Evolutionary conservation across 2,888 invertebrate species (phyloP), one percentile per base, ranked within the genome.

Genomic region (Cheilosia urbana): DNA sequence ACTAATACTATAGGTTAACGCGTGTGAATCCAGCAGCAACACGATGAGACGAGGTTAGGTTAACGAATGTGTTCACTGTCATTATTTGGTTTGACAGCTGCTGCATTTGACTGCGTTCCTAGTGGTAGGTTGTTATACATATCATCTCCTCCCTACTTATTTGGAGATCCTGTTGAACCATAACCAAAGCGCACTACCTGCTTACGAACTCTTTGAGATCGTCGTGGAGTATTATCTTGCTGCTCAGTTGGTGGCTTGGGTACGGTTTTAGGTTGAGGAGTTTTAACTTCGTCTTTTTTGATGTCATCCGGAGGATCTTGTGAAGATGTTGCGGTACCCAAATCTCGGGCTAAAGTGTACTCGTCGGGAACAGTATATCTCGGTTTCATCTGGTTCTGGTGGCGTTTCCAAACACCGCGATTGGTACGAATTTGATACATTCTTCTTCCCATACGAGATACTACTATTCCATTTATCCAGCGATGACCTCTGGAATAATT

Each of bases 101-200:
- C n/a, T n/a, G n/a, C n/a, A n/a, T n/a, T n/a, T n/a, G n/a, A n/a
- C n/a, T n/a, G n/a, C n/a, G n/a, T n/a, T n/a, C n/a, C n/a, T n/a
- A n/a, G n/a, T n/a, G n/a, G n/a, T n/a, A n/a, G n/a, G n/a, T n/a
- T 42, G 42, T 5, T 5, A 42, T n/a, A 42, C 42, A 42, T 42
- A n/a, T 42, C 42, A 42, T 42, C 42, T 42, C 42, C n/a, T 42
- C 15, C n/a, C n/a, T 42, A 42, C 42, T 42, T 42, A n/a, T n/a
- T n/a, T 42, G 4, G 42, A 6, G 42, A 42, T 42, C 42, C 42
- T 42, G n/a, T 42, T 5, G 42, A 42, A 42, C 42, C 42, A 42
- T 42, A 42, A 42, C 42, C 42, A 42, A 42, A 42, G 42, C 42
- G 42, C 1, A 42, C 42, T n/a, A 42, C 42, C n/a, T n/a, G 42